A percentile compares a stretch with the other conserved stretches of the same genome.
phyloP scores from a whole-genome alignment of 2,797 vertebrate genomes.

The Erpetoichthys calabaricus region DNA sequence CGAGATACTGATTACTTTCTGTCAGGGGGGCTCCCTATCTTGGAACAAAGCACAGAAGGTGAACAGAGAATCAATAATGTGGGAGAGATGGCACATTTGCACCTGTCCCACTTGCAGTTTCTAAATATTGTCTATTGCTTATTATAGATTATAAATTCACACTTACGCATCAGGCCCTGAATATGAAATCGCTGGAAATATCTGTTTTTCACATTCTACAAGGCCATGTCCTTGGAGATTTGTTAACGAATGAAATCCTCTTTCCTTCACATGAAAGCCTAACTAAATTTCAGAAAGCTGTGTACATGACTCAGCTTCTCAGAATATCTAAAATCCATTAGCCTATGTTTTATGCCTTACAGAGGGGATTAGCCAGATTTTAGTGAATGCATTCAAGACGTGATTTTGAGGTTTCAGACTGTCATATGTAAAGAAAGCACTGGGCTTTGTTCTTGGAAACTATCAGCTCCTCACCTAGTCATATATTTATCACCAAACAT shows the following conservation, averaged over 20 bases:
- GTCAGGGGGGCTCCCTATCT: too few relatives aligned
- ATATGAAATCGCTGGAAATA: too few relatives aligned
- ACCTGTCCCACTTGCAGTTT: too few relatives aligned
- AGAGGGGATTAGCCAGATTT: not conserved
- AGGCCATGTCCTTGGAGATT: too few relatives aligned
- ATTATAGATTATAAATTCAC: too few relatives aligned
- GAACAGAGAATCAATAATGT: too few relatives aligned
- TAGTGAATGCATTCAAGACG: conserved; percentile 1
- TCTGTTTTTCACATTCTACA: too few relatives aligned
- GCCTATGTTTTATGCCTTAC: not conserved
- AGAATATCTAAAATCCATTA: not conserved
- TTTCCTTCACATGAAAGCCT: not conserved
- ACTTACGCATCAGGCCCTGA: too few relatives aligned
- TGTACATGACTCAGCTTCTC: not conserved
- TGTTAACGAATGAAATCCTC: not conserved
- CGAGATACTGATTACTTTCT: too few relatives aligned
- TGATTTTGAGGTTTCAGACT: not conserved
- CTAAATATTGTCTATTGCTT: too few relatives aligned
- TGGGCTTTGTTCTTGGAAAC: not conserved
- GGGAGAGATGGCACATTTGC: too few relatives aligned
- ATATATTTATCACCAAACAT: not conserved
- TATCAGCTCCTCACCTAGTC: not conserved
- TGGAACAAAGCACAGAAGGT: too few relatives aligned
- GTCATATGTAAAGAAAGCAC: not conserved
- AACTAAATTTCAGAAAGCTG: not conserved